These are phyloP conservation scores for Lucinisca nassula DNA, from an alignment of 2,888 invertebrate genomes.

Conservation along the genomic window DNA sequence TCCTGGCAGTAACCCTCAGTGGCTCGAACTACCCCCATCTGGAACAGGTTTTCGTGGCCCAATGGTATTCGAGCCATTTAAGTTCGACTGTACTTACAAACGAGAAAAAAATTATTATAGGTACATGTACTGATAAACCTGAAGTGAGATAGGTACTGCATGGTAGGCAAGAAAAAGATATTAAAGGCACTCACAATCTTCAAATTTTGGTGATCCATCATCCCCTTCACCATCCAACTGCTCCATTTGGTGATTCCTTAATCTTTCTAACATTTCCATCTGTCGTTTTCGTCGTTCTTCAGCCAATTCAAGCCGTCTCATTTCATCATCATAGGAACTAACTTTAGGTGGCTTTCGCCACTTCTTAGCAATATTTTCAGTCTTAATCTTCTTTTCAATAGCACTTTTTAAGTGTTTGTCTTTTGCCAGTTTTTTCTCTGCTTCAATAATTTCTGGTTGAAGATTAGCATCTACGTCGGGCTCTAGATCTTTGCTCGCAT, in stretches of 20 bases:
- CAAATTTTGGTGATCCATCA: conserved; percentile 73
- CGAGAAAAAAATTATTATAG: no score
- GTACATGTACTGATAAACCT: no score
- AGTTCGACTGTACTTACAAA: no score
- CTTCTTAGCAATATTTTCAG: conserved; percentile 30
- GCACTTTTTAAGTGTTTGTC: conserved; percentile 48
- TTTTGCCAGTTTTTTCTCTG: conserved; percentile 43
- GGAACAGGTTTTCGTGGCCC: no score
- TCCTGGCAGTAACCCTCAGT: no score
- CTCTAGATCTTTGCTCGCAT: no score
- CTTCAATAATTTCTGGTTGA: conserved; percentile 63
- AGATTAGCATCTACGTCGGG: conserved; percentile 25
- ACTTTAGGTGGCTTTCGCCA: conserved; percentile 52
- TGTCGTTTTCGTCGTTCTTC: conserved; percentile 78
- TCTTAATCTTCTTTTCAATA: conserved; percentile 35
- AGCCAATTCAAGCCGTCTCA: conserved; percentile 73
- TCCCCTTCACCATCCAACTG: conserved; percentile 49
- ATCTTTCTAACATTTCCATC: conserved; percentile 75
- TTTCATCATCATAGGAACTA: conserved; percentile 76
- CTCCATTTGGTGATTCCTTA: conserved; percentile 59
- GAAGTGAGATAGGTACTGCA: no score
- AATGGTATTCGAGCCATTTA: no score
- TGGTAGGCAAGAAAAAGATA: no score
- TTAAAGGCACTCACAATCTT: conserved; percentile 74
- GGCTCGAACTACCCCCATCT: no score